Evolutionary conservation across 2,113 vertebrate species (phyloP).

Genomic region (Euleptes europaea): DNA sequence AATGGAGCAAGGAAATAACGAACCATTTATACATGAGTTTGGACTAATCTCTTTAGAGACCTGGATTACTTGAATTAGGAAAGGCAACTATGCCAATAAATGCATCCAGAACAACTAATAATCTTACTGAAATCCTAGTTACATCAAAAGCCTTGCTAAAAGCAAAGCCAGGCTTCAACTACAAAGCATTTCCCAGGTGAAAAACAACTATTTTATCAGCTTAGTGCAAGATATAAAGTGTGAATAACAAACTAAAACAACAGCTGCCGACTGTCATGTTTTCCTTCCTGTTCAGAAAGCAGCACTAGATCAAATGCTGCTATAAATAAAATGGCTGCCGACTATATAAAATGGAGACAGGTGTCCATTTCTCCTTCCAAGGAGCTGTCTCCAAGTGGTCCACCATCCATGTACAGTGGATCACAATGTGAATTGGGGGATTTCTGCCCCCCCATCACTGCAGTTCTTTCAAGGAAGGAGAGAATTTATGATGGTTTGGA

Average conservation of each 20-base stretch:
- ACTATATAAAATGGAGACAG: background rate
- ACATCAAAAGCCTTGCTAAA: conserved; percentile 20
- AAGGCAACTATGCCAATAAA: conserved; percentile 31
- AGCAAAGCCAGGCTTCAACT: conserved; percentile 40
- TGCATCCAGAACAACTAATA: conserved; percentile 42
- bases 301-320: background rate
- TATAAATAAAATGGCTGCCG: background rate
- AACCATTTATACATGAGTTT: conserved; percentile 18
- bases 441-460: background rate
- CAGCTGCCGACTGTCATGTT: conserved; percentile 26
- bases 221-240: conserved; percentile 43
- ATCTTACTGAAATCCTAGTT: conserved; percentile 47
- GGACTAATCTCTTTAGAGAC: conserved; percentile 61
- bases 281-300: background rate
- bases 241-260: conserved; percentile 47
- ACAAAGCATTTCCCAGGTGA: conserved; percentile 39
- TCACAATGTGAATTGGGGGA: background rate
- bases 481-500: background rate
- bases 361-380: background rate
- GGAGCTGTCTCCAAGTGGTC: background rate
- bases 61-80: conserved; percentile 64
- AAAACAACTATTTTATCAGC: conserved; percentile 40
- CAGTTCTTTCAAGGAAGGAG: background rate
- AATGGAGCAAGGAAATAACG: conserved; percentile 15
- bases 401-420: background rate